Conservation (phyloP, 2,113 vertebrate genomes). For the Eira barbara region DNA sequence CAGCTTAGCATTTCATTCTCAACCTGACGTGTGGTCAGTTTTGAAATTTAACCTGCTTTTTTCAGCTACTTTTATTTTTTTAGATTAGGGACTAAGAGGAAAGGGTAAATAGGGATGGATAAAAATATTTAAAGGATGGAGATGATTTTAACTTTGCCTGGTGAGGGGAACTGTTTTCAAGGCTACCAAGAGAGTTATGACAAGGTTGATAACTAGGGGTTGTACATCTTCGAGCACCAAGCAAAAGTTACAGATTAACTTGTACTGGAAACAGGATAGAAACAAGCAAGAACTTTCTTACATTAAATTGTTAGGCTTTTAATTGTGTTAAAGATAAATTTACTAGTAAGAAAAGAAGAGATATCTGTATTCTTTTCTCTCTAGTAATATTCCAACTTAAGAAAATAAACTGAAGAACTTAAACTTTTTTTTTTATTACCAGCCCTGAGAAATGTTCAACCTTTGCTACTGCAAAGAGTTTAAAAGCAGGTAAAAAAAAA, state of each 20-base stretch:
- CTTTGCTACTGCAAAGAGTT: neutral
- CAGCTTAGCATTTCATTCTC: neutral
- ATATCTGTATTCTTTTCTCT: neutral
- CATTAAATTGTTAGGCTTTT: neutral
- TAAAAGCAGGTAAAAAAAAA: neutral
- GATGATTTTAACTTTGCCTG: neutral
- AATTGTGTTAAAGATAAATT: neutral
- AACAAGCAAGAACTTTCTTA: neutral
- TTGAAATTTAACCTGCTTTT: neutral
- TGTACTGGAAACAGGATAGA: neutral
- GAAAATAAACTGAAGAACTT: neutral
- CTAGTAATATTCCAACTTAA: neutral
- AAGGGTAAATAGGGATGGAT: neutral
- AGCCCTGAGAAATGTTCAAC: neutral
- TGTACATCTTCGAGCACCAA: neutral
- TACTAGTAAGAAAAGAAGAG: neutral
- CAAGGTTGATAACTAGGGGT: neutral
- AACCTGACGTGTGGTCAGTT: constrained; percentile 15
- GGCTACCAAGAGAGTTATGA: neutral
- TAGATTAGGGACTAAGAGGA: neutral
- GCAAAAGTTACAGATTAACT: neutral
- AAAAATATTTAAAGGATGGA: neutral
- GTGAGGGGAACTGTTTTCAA: neutral
- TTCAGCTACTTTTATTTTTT: neutral
- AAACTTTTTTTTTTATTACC: neutral